These are phyloP conservation scores for Eugnorisma glareosa DNA, from an alignment of 2,888 invertebrate genomes.

Conservation along the genomic window DNA sequence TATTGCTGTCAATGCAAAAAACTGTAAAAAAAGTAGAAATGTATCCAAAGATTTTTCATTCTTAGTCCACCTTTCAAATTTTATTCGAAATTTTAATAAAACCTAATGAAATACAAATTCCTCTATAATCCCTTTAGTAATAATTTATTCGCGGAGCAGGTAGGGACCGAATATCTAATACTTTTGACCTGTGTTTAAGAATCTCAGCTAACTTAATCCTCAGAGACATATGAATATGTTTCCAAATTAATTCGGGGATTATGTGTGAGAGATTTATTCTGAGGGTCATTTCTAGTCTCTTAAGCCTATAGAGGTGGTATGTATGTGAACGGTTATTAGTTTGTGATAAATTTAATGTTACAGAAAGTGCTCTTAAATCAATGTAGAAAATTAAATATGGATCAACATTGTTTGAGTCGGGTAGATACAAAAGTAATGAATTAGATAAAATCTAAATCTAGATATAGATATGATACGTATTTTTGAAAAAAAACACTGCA, in stretches of 20 bases:
- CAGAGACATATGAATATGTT: conserved; percentile 67
- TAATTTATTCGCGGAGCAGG: conserved; percentile 56
- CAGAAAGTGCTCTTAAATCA: conserved; percentile 6
- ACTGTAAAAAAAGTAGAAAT: background rate
- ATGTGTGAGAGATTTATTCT: conserved; percentile 63
- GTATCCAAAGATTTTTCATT: background rate
- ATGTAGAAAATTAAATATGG: background rate
- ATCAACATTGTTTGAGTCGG: background rate
- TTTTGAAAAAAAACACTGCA: no score
- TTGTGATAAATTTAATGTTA: background rate
- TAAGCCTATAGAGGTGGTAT: conserved; percentile 38
- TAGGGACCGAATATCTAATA: conserved; percentile 49
- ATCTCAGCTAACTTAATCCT: conserved; percentile 61
- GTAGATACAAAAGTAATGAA: background rate
- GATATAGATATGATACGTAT: no score
- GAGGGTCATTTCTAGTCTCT: conserved; percentile 56
- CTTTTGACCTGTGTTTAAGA: conserved; percentile 65
- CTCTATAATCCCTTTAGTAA: conserved; percentile 36
- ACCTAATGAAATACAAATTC: conserved; percentile 43
- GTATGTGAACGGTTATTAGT: conserved; percentile 33
- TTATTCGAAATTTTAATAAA: conserved; percentile 17
- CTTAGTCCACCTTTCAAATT: background rate
- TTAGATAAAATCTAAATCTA: background rate
- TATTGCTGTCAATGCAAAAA: background rate
- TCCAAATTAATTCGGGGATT: conserved; percentile 68